Base-by-base conservation (phyloP, 2,888 invertebrate genomes). In the Zaprionus bogoriensis region DNA sequence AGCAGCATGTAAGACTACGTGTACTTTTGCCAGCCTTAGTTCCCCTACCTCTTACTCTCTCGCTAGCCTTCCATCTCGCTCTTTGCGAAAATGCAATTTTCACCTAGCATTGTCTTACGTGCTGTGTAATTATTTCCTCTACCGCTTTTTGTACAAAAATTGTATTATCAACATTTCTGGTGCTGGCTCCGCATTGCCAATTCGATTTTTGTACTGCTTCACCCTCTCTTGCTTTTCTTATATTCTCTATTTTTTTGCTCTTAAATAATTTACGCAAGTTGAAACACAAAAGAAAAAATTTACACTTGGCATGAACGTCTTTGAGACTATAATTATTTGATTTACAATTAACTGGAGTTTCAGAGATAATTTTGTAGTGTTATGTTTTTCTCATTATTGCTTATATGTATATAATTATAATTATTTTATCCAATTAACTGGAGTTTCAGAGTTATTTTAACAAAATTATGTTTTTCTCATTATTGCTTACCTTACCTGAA, bases 41-140 rank as follows among this genome's bases (percentile, higher is more conserved):
- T 32, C 14, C 7, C 14, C 6, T 48, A 14, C 14, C 12, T 6
- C 12, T 22, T 22, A 36, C 20, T 22, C 6, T 20, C 12, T 14
- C 9, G 12, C 14, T 28, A 9, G 4, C 5, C 12, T 44, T 38
- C 1, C 23, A 17, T 44, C n/a, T n/a, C n/a, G n/a, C n/a, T n/a
- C n/a, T n/a, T n/a, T 55, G 4, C 39, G 51, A 36, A 67, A 71
- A 71, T 74, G 71, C 52, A 83, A 71, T 80, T 83, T 80, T 66
- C 77, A 87, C 67, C 78, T 72, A 41, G 69, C 64, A 65, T 77
- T 79, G 67, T 80, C 52, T 65, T 67, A 53, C 46, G 58, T 76
- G 55, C 42, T 47, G 39, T 66, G 61, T 83, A 86, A 81, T 81
- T 86, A 77, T 86, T 86, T 77, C 41, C 52, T 22, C 38, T 48